A percentile compares a stretch with the other conserved stretches of the same genome.
Evolutionary conservation across 2,797 vertebrate species (phyloP).

Genomic region (Myotis planiceps): DNA sequence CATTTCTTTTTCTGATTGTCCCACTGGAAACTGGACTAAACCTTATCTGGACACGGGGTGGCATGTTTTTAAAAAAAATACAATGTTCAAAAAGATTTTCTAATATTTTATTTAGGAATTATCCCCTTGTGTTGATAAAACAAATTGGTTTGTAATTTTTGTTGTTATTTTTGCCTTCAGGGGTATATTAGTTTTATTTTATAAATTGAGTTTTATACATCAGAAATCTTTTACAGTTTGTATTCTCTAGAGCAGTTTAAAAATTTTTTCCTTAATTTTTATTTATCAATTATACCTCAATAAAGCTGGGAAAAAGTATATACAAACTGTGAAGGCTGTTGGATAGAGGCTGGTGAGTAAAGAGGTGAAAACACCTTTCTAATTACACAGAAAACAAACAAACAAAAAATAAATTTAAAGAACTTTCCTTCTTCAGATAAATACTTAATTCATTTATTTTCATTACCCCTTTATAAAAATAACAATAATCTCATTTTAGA

Average conservation of each 20-base stretch:
- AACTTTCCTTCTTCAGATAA: slow-evolving; percentile 36
- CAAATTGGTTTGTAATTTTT: neutral
- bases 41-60: neutral
- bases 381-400: neutral
- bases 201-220: slow-evolving; percentile 11
- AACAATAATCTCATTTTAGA: slow-evolving; percentile 22
- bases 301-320: neutral
- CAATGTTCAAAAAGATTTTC: neutral
- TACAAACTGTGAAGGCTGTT: neutral
- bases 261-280: neutral
- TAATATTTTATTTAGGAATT: neutral
- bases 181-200: neutral
- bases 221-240: neutral
- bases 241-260: neutral
- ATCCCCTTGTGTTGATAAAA: neutral
- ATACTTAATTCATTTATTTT: slow-evolving; percentile 48
- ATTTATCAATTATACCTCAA: neutral
- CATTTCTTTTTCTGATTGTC: neutral
- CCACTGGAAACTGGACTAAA: neutral
- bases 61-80: neutral
- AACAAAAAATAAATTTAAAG: neutral
- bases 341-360: neutral
- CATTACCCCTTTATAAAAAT: slow-evolving; percentile 36
- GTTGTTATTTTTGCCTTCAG: neutral
- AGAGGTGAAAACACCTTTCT: neutral